Conservation (phyloP, 2,888 invertebrate species). For the Lymantria dispar region DNA sequence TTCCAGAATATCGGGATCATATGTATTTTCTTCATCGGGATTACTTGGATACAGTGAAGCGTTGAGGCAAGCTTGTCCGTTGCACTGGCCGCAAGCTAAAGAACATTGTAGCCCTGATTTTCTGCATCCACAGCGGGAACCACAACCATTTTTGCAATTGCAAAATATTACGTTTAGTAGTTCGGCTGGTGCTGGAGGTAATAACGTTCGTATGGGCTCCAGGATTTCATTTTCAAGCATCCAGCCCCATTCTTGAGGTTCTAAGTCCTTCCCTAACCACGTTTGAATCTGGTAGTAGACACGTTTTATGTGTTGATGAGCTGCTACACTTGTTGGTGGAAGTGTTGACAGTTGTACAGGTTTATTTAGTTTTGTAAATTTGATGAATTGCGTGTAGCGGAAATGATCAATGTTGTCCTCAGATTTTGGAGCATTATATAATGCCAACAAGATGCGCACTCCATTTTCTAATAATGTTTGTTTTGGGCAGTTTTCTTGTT, state of each 20-base stretch:
- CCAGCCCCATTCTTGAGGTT: conserved; percentile 36
- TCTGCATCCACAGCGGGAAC: conserved; percentile 16
- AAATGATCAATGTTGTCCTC: not conserved
- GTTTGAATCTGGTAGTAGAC: conserved; percentile 32
- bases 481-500: not conserved
- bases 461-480: not conserved
- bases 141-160: conserved; percentile 12
- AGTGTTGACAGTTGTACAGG: not conserved
- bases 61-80: conserved; percentile 18
- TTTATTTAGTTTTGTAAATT: not conserved
- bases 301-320: not conserved
- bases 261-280: conserved; percentile 34
- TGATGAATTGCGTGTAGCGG: not conserved
- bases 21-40: conserved; percentile 13
- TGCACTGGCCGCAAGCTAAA: conserved; percentile 9
- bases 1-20: not conserved
- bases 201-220: conserved; percentile 30
- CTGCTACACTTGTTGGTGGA: not conserved
- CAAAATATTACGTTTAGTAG: conserved; percentile 31
- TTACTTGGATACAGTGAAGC: conserved; percentile 6
- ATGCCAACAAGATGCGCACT: not conserved
- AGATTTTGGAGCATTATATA: not conserved
- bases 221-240: conserved; percentile 36
- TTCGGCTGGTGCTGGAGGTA: conserved; percentile 12
- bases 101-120: conserved; percentile 27